phyloP scores from a whole-genome alignment of 2,888 invertebrate genomes.

The Platerodrilus igneus region DNA sequence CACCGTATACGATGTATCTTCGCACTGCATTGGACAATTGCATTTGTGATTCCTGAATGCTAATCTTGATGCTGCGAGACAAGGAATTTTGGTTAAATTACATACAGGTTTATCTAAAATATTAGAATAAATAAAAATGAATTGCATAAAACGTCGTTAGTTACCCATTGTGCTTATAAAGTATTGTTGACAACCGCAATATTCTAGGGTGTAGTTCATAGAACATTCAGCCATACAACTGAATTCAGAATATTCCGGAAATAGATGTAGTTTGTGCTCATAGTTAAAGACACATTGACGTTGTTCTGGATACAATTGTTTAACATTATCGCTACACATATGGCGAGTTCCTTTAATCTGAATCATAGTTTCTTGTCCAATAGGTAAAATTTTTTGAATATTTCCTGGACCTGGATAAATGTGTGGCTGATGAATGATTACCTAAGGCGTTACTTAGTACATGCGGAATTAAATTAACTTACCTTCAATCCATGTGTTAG shows the following conservation, averaged over 20 bases:
- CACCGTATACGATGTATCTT: slow-evolving; percentile 36
- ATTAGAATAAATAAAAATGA: no score
- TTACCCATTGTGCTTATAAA: slow-evolving; percentile 16
- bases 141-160: no score
- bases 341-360: slow-evolving; percentile 33
- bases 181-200: slow-evolving; percentile 41
- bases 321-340: slow-evolving; percentile 31
- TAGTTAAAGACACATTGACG: slow-evolving; percentile 36
- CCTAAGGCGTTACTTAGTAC: slow-evolving; percentile 15
- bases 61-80: slow-evolving; percentile 29
- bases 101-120: slow-evolving; percentile 35
- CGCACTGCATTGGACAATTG: slow-evolving; percentile 39
- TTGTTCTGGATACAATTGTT: slow-evolving; percentile 29
- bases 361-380: slow-evolving; percentile 19
- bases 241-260: slow-evolving; percentile 35
- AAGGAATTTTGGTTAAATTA: slow-evolving; percentile 38
- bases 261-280: slow-evolving; percentile 31
- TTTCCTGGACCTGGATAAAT: slow-evolving; percentile 20
- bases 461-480: no score
- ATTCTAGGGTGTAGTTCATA: slow-evolving; percentile 23
- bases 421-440: slow-evolving; percentile 19
- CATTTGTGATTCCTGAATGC: slow-evolving; percentile 21
- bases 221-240: slow-evolving; percentile 40
- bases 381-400: slow-evolving; percentile 20
- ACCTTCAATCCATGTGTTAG: slow-evolving; percentile 35